Evolutionary conservation across 2,797 vertebrate genomes (phyloP).

Genomic region (Threskiornis aethiopicus): DNA sequence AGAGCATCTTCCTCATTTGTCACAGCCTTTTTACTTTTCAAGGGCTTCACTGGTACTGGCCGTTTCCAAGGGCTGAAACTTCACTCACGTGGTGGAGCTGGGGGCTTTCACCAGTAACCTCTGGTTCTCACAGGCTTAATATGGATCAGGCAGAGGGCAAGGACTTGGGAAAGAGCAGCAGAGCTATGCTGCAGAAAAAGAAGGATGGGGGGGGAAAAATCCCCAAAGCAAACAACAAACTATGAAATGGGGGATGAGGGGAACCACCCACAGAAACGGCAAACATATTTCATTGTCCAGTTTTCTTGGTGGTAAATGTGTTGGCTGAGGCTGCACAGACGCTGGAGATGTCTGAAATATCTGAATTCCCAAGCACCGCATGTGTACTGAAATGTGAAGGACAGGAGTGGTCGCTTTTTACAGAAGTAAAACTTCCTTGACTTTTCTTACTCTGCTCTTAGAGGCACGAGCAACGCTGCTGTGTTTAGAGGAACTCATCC

Average conservation of each 20-base stretch:
- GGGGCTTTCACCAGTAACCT: not conserved
- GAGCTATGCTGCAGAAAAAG: not conserved
- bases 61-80: not conserved
- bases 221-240: not conserved
- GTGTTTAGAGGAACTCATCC: not conserved
- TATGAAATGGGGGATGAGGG: not conserved
- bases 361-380: accelerated
- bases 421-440: not conserved
- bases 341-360: not conserved
- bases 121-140: not conserved
- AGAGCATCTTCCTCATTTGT: not conserved
- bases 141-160: not conserved
- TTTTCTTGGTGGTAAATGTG: not conserved
- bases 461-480: not conserved
- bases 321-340: not conserved
- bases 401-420: not conserved
- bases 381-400: not conserved
- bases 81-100: accelerated
- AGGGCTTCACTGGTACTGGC: not conserved
- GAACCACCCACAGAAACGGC: not conserved
- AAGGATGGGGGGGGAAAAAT: not conserved
- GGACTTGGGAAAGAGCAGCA: not conserved
- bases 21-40: not conserved
- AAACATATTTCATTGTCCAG: not conserved
- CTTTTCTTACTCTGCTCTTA: not conserved